Base-by-base conservation (phyloP, 2,888 invertebrate species). In the Odiellus spinosus region DNA sequence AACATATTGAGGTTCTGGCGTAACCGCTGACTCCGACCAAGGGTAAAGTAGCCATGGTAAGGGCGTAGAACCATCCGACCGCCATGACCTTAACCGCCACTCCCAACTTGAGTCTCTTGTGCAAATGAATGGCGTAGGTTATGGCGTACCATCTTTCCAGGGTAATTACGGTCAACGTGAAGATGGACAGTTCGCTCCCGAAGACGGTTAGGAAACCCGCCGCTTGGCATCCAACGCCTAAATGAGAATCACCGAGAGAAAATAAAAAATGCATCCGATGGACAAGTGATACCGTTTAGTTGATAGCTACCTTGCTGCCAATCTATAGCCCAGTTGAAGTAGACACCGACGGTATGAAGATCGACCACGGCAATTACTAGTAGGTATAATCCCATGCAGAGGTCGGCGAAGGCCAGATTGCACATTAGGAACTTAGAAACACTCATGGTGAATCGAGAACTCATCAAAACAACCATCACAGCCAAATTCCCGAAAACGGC, bases 141-240 rank as follows among this genome's bases (percentile, higher is more conserved):
- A 85, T 84, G 10, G 84, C 82, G 40, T 60, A 63, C 62, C 62
- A 64, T 48, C 87, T 71, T 64, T 88, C 87, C 49, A 86, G 68
- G 0, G 88, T 87, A 39, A 90, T 80, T 35, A 88, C 75, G 1
- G 85, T 82, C 45, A 91, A 69, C 0, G 88, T 86, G 63, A 82
- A 84, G 6, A 90, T 82, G 15, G 87, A 87, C 40, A 90, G 69
- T 62, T 88, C 86, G 48, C 82, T 81, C 1, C 84, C 81, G 59
- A 86, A 86, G 0, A 87, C 82, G 0, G 86, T 86, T 42, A 90
- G 68, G 63, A 88, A 88, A 0, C 91, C 90, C 1, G 87, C 85
- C 6, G 82, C 72, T 61, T 82, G 77, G 64, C 88, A 90, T 1
- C 88, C 87, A 40, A 76, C 64, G 8, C 57, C 55, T 55, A 21